Conservation (phyloP, 2,113 vertebrate genomes). For the Laterallus jamaicensis region DNA sequence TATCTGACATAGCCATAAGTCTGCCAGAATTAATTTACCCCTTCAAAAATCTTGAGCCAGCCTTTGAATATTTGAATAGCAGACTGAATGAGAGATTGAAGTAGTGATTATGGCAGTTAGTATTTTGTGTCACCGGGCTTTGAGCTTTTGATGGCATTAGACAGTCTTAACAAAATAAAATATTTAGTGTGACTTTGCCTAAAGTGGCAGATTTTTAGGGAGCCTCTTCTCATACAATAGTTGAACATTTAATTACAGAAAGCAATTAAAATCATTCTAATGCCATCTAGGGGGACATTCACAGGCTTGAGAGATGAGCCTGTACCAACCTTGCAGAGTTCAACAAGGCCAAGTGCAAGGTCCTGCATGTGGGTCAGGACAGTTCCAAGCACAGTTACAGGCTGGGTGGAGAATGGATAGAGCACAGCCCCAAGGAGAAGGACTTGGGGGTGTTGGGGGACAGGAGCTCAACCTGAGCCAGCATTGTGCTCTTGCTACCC, state of each 20-base stretch:
- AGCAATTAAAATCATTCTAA: background rate
- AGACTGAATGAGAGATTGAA: background rate
- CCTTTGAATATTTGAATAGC: conserved; percentile 25
- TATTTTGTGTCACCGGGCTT: background rate
- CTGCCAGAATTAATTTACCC: conserved; percentile 32
- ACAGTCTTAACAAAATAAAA: background rate
- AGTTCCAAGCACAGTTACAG: too few species aligned
- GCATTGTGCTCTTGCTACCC: too few species aligned
- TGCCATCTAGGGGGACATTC: too few species aligned
- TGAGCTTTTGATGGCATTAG: background rate
- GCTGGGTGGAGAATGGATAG: too few species aligned
- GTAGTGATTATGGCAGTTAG: background rate
- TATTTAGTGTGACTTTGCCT: background rate
- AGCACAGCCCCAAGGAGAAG: too few species aligned
- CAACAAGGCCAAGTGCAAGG: too few species aligned
- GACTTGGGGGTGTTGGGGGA: too few species aligned
- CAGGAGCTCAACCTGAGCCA: too few species aligned
- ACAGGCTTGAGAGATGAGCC: too few species aligned
- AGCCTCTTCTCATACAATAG: background rate
- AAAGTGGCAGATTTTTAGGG: background rate
- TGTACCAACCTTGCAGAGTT: too few species aligned
- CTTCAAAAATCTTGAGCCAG: conserved; percentile 20
- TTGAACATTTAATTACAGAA: background rate
- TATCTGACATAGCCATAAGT: background rate
- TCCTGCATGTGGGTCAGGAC: too few species aligned